Conservation (phyloP, 2,888 invertebrate genomes). For the Marronus borbonicus region DNA sequence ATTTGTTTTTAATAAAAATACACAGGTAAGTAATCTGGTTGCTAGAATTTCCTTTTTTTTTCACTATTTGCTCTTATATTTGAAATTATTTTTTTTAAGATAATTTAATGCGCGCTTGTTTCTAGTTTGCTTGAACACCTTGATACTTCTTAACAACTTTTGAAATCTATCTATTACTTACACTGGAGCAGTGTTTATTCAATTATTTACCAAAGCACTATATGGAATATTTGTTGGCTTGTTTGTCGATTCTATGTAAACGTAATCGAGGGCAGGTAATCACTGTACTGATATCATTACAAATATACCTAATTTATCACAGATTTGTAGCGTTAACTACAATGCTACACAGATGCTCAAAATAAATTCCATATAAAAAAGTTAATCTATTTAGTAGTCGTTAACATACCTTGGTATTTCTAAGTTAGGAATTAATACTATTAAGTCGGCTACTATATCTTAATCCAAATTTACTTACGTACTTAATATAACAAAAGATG, state of each 20-base stretch:
- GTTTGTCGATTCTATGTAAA: conserved; percentile 4
- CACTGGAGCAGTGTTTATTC: conserved; percentile 35
- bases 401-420: neutral
- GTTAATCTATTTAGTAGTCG: neutral
- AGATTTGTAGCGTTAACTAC: conserved; percentile 40
- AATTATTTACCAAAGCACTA: conserved; percentile 20
- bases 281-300: conserved; percentile 13
- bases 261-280: conserved; percentile 40
- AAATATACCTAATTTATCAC: conserved; percentile 41
- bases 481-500: too few species aligned
- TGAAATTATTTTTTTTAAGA: conserved; percentile 17
- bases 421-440: conserved; percentile 22
- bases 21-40: conserved; percentile 46
- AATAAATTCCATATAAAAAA: conserved; percentile 34
- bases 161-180: neutral
- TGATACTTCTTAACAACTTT: conserved; percentile 15
- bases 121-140: conserved; percentile 43
- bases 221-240: conserved; percentile 1
- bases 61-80: conserved; percentile 29
- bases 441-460: neutral
- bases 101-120: conserved; percentile 44
- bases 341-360: conserved; percentile 19
- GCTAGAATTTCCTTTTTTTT: conserved; percentile 37
- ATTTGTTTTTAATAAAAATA: conserved; percentile 47
- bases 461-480: conserved; percentile 18